phyloP scores from a whole-genome alignment of 2,797 vertebrate genomes.

The Notolepis coatsorum region DNA sequence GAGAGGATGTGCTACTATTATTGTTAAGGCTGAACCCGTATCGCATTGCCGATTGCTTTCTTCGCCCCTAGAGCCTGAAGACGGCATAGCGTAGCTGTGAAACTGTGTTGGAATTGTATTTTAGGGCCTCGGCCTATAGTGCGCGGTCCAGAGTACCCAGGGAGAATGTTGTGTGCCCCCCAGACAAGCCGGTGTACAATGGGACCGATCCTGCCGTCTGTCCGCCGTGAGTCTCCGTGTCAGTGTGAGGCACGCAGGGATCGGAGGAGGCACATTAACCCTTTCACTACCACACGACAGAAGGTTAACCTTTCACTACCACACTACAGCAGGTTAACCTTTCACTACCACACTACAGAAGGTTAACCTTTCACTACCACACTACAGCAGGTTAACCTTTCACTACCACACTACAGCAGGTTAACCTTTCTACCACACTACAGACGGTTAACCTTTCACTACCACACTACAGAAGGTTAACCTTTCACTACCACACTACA shows the following conservation, averaged over 20 bases:
- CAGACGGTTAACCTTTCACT: too few species aligned
- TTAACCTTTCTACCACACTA: too few species aligned
- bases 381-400: too few species aligned
- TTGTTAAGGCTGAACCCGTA: slow-evolving; percentile 37
- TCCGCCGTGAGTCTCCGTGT: slow-evolving; percentile 35
- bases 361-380: too few species aligned
- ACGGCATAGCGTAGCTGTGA: slow-evolving; percentile 33
- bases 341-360: too few species aligned
- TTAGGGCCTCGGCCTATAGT: slow-evolving; percentile 16
- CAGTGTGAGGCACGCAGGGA: slow-evolving; percentile 27
- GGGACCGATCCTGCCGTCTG: slow-evolving; percentile 37
- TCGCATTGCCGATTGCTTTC: slow-evolving; percentile 15
- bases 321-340: too few species aligned
- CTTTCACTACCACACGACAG: too few species aligned
- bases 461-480: too few species aligned
- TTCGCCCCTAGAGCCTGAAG: slow-evolving; percentile 6
- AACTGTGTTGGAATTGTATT: slow-evolving; percentile 38
- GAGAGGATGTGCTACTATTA: slow-evolving; percentile 31
- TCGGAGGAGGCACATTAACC: slow-evolving; percentile 33
- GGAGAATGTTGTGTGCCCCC: slow-evolving; percentile 24
- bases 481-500: too few species aligned
- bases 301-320: too few species aligned
- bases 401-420: too few species aligned
- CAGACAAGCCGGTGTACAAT: slow-evolving; percentile 43
- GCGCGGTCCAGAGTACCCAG: slow-evolving; percentile 36